Evolutionary conservation across 2,797 vertebrate species (phyloP), one percentile per base, ranked within the genome.

Genomic region (Buphagus erythrorhynchus): DNA sequence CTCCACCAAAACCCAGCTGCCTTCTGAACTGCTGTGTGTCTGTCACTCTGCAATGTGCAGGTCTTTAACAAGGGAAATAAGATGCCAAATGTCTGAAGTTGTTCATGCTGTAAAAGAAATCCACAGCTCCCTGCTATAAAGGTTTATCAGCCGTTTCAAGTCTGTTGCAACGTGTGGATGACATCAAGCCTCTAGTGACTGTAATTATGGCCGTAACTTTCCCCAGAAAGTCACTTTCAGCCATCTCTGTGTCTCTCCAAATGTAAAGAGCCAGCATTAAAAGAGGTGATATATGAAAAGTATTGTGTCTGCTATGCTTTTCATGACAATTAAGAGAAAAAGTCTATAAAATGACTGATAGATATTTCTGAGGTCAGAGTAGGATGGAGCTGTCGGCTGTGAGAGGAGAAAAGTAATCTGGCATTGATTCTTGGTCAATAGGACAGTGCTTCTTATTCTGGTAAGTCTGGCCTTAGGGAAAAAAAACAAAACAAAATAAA

Each of bases 341-440:
- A 6, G 14, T 46, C 52, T 86, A 24, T 45, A 49, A 86, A 93
- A 54, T 54, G 6, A 42, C 36, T 82, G 66, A 59, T 31, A 51
- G 52, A 17, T 92, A 67, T 93, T 93, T 88, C 42, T 83, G 61
- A 82, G 74, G 63, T 61, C 35, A 57, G 38, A 73, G 48, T 59
- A 67, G 16, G 55, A 55, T 65, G 46, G n/a, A 89, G 12, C 74
- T 76, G 71, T 85, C 4, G 9, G 36, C 48, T 89, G 13, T 36
- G 52, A 65, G 7, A 17, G 43, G 18, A 88, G 40, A 80, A 89
- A 72, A 59, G 26, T 51, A 82, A 61, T 52, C 43, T 76, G 17
- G 8, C 82, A n/a, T 73, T 52, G 54, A 90, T 92, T 71, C 35
- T 76, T 38, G 36, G 63, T 73, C 77, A 91, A 42, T 18, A 84